A percentile compares a stretch with the other conserved stretches of the same genome.
These are phyloP conservation scores for Mesoclemmys tuberculata DNA, from an alignment of 2,113 vertebrate species.

Conservation along the genomic window DNA sequence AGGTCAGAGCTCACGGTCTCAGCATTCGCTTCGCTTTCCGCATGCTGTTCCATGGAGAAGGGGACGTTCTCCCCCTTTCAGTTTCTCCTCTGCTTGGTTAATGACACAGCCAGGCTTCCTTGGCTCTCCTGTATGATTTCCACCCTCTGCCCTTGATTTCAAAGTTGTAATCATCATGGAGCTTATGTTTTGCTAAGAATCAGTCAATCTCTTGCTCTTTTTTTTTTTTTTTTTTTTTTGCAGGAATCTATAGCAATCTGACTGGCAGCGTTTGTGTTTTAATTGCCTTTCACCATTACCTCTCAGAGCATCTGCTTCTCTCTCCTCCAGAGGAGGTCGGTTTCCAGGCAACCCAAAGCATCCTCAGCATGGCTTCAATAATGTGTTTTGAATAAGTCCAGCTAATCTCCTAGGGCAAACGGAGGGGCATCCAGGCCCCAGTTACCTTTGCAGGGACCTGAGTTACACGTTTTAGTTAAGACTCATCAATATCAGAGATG, in stretches of 20 bases:
- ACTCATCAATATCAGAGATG: background rate
- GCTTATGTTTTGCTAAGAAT: background rate
- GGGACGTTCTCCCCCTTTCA: background rate
- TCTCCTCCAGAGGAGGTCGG: background rate
- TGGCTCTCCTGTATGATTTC: background rate
- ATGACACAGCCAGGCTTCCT: background rate
- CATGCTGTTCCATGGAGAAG: background rate
- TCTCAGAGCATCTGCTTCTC: background rate
- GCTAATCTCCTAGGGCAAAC: background rate
- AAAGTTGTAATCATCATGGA: background rate
- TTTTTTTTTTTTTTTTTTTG: background rate
- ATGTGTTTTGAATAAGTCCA: background rate
- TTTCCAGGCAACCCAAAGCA: background rate
- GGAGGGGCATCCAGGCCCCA: background rate
- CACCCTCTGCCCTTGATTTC: background rate
- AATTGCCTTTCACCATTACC: background rate
- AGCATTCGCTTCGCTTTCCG: background rate
- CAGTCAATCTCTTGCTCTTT: background rate
- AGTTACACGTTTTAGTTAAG: rapidly evolving
- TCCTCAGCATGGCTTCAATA: background rate
- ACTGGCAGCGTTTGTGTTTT: background rate
- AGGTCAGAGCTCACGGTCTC: background rate
- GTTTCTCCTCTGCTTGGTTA: background rate
- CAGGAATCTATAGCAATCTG: background rate
- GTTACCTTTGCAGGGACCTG: rapidly evolving